Evolutionary conservation across 2,888 invertebrate genomes (phyloP), one percentile per base, ranked within the genome.

Genomic region (Andrena camellia): DNA sequence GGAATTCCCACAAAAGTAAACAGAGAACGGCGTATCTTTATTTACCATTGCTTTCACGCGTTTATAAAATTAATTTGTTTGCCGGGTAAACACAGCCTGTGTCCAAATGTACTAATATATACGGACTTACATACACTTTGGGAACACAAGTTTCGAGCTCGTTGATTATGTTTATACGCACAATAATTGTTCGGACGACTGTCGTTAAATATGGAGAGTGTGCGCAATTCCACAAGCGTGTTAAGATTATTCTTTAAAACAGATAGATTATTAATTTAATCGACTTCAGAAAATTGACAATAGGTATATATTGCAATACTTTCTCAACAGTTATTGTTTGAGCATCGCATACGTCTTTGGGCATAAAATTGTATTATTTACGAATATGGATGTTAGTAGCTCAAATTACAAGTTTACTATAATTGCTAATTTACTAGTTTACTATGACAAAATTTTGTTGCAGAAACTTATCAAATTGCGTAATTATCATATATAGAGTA

Each of bases 141-240:
- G 23, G 35, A 54, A 23, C 31, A 57, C 54, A 57, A 57, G 26
- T 69, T 69, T 52, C 62, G 62, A 33, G 33, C 23, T 10, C 50
- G 71, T 52, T 60, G 26, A 50, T 71, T 63, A 62, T 66, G 74
- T 67, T 66, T 42, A 59, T 66, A 20, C 66, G 31, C 66, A 20
- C n/a, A 66, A 31, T 64, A 74, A 67, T 74, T 67, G 74, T 31
- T 48, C 20, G 17, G 48, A 29, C 57, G 59, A 74, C 31, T 59
- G 57, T 69, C 10, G 59, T 64, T 71, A 71, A 68, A 68, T 35
- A 31, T 7, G 17, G 33, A 3, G 31, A 48, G 48, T 17, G 31
- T 62, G 17, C 17, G 4, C 31, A 33, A 4, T 4, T 57, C 35
- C 20, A 0, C 23, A 10, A 6, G 13, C n/a, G 31, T 68, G 23